Base-by-base conservation (phyloP, 2,888 invertebrate species). In the Hypena proboscidalis region DNA sequence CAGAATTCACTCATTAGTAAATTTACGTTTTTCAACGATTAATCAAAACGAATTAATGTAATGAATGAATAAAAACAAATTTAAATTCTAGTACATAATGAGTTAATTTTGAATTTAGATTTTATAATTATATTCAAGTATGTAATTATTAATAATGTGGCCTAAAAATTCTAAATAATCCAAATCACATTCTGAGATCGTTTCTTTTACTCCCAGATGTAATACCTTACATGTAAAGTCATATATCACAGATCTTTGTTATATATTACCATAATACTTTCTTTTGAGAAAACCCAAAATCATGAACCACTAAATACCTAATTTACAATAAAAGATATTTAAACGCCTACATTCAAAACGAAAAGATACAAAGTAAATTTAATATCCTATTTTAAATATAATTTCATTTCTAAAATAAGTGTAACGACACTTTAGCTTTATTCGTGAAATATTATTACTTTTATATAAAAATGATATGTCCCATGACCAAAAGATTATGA, bases 241-340 rank as follows among this genome's bases (percentile, higher is more conserved):
- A 77, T 79, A 80, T 89, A 89, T 89, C 89, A 90, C 89, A 89
- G 89, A 82, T 85, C 80, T 81, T 85, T 84, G 25, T 78, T 75
- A 81, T 87, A 83, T 80, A 80, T 76, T 82, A 85, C 73, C 80
- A 81, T 87, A 88, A 89, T 88, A 88, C 86, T 86, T 86, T 80
- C 63, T 67, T 79, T 80, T 75, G 67, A 77, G 78, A 70, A 64
- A 75, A 63, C 68, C 64, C 68, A 66, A 71, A 74, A 67, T 64
- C 61, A 70, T 63, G 66, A 61, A 67, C 56, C 52, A 67, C 58
- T 69, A 77, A 63, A 53, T 50, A 54, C 54, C 62, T 70, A 72
- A 69, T 65, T 69, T 69, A 70, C 26, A 66, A 56, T 65, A 49
- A 59, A 64, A 67, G 64, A 70, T 59, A 66, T 76, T 77, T 74